Evolutionary conservation across 2,888 invertebrate species (phyloP).

Genomic region (Hyposoter dolosus): DNA sequence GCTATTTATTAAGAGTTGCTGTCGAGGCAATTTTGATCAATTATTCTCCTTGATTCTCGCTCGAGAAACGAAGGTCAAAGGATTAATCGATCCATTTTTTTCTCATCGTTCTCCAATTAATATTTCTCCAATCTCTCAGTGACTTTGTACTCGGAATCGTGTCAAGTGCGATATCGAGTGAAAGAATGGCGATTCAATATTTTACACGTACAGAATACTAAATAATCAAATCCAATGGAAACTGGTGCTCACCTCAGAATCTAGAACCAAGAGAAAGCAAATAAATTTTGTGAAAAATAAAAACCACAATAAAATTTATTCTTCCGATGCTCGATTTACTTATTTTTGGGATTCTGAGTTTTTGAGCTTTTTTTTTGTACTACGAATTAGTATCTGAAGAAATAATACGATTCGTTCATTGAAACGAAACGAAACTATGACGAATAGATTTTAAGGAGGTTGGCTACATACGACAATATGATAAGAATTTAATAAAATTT

Average conservation of each 20-base stretch:
- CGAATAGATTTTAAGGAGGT: no score
- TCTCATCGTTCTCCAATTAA: background rate
- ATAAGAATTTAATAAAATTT: no score
- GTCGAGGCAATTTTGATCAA: background rate
- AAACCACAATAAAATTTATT: no score
- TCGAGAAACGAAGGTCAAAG: background rate
- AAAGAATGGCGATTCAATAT: background rate
- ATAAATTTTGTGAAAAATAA: no score
- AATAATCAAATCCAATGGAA: no score
- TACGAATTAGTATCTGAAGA: no score
- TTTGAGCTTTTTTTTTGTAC: background rate
- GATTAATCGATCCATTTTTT: conserved; percentile 3
- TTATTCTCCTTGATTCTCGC: background rate
- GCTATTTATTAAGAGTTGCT: background rate
- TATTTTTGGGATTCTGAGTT: no score
- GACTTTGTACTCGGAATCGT: background rate
- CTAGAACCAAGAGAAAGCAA: no score
- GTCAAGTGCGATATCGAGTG: background rate
- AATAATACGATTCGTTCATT: background rate
- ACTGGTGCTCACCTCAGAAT: no score
- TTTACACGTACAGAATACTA: no score
- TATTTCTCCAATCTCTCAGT: background rate
- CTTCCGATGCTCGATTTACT: no score
- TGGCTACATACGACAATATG: no score
- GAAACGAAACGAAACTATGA: background rate